phyloP scores from a whole-genome alignment of 2,113 vertebrate genomes.

The Clarias magur region DNA sequence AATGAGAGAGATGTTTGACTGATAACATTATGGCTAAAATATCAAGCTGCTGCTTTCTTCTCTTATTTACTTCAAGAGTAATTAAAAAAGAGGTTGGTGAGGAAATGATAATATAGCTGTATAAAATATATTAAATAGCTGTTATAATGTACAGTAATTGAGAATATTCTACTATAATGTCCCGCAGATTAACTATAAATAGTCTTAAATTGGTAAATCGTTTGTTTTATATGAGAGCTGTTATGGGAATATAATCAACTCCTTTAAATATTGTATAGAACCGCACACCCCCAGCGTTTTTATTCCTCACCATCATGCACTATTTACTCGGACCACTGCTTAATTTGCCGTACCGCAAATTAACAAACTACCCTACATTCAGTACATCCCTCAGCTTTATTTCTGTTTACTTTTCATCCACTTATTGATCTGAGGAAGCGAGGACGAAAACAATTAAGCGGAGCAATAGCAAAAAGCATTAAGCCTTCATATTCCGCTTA shows the following conservation, averaged over 20 bases:
- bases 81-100: not conserved
- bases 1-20: not conserved
- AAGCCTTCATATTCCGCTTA: slow-evolving; percentile 44
- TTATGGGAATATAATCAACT: not conserved
- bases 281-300: not conserved
- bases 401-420: slow-evolving; percentile 46
- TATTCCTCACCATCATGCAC: not conserved
- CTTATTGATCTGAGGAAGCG: slow-evolving; percentile 41
- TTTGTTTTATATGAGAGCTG: not conserved
- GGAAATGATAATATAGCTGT: too few species aligned
- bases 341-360: not conserved
- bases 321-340: not conserved
- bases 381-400: slow-evolving; percentile 25
- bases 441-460: slow-evolving; percentile 45
- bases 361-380: slow-evolving; percentile 9
- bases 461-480: slow-evolving; percentile 33
- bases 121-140: too few species aligned
- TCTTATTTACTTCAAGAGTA: not conserved
- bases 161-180: too few species aligned
- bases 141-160: too few species aligned
- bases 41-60: not conserved
- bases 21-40: not conserved
- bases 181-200: too few species aligned
- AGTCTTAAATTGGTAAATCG: not conserved
- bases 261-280: not conserved